Percentiles rank a stretch among this genome's conserved stretches.
Evolutionary conservation across 1,140 invertebrate genomes (phyloP).

Genomic region (Formica exsecta): DNA sequence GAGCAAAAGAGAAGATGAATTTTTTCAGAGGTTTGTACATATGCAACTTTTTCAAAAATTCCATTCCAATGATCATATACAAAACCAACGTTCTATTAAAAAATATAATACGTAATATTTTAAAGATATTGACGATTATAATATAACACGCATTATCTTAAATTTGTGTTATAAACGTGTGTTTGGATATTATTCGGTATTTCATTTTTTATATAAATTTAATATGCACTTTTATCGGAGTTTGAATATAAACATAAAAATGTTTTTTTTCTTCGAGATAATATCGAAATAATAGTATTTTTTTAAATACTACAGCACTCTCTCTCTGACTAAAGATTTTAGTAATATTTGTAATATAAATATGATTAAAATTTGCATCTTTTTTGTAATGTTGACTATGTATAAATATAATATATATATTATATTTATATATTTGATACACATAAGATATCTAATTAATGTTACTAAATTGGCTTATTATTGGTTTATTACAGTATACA

Average conservation of each 20-base stretch:
- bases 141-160: not conserved
- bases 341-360: not conserved
- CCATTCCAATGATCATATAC: not conserved
- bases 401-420: too few relatives aligned
- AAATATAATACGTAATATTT: not conserved
- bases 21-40: not conserved
- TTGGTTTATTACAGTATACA: not conserved
- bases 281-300: too few relatives aligned
- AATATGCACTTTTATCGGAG: not conserved
- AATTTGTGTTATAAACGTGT: not conserved
- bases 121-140: not conserved
- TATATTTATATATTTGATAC: not conserved
- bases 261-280: not conserved
- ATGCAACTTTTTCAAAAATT: not conserved
- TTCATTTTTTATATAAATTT: not conserved
- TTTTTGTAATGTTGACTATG: not conserved
- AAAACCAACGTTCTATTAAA: not conserved
- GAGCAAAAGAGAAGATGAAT: constrained; percentile 49
- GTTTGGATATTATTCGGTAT: not conserved
- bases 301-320: not conserved
- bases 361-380: not conserved
- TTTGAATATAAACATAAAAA: not conserved
- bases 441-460: not conserved
- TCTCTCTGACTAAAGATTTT: not conserved
- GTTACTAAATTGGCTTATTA: not conserved